Conservation (phyloP, 35 echinoderm and acorn worm genomes). For the Ophiothrix spiculata region DNA sequence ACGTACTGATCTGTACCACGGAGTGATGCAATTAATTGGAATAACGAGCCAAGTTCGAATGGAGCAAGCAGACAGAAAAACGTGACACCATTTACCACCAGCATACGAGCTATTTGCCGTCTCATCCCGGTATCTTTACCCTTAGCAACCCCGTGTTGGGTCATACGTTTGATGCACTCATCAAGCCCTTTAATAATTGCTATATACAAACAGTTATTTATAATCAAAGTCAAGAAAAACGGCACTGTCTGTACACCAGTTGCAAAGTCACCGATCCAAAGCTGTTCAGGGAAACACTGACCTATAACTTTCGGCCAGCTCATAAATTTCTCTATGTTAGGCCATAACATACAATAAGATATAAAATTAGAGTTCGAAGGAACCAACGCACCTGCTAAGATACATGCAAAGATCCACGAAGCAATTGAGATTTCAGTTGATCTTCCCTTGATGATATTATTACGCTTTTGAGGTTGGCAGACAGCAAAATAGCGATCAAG, state of each 20-base stretch:
- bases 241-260: conserved; percentile 35
- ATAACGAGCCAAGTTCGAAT: conserved; percentile 47
- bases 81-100: conserved; percentile 51
- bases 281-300: neutral
- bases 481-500: conserved; percentile 47
- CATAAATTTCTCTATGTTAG: neutral
- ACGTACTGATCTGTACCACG: conserved; percentile 18
- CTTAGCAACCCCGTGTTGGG: conserved; percentile 23
- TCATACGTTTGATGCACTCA: conserved; percentile 31
- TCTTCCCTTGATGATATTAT: conserved; percentile 24
- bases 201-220: conserved; percentile 38
- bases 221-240: conserved; percentile 35
- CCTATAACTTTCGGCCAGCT: neutral
- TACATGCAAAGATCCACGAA: conserved; percentile 25
- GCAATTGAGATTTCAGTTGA: conserved; percentile 12
- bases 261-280: conserved; percentile 26
- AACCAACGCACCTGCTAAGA: conserved; percentile 22
- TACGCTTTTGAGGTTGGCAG: conserved; percentile 28
- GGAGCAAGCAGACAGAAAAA: conserved; percentile 52
- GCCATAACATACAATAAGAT: conserved; percentile 47
- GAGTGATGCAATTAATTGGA: conserved; percentile 35
- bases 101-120: conserved; percentile 43
- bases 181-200: conserved; percentile 44
- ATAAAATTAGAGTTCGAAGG: conserved; percentile 11
- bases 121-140: conserved; percentile 13